Base-by-base conservation (phyloP, 2,888 invertebrate species). In the Nipponacmea schrenckii region DNA sequence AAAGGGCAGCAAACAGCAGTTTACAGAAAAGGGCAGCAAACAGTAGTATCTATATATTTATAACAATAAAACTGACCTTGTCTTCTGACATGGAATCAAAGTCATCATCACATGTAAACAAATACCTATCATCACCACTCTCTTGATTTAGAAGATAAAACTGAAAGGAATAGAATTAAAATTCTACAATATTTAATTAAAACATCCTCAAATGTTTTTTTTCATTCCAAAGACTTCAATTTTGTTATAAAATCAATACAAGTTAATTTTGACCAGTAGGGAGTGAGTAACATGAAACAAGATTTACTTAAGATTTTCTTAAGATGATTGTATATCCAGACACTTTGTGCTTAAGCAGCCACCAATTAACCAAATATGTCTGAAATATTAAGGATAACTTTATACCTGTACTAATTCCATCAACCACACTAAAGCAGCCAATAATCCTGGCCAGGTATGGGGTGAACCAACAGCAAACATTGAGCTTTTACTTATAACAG, bases 391-490 rank as follows among this genome's bases (percentile, higher is more conserved):
- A 7, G 39, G 8, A 39, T 39, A 39, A 39, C 8, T 39, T 5
- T 2, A 39, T 39, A 39, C 39, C 39, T 39, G 39, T 14, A 85
- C 74, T 4, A 78, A 67, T 14, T 85, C 83, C 20, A 83, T 70
- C 10, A 88, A 79, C 82, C 84, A 88, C 46, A 73, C 77, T 24
- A 88, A 82, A 15, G 85, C 85, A 5, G 81, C 86, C 50, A 87
- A 75, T 20, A 87, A 73, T 56, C 80, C 68, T 7, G 86, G 87
- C 87, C 87, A 88, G 26, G 84, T 84, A 74, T 87, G 87, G 17
- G 84, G 85, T 67, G 80, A 83, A 46, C 87, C 88, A 0, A 86
- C 77, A 24, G 87, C 79, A 69, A 78, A 84, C 85, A 88, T 82
- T 39, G 83, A 80, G 48, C 81, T 85, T 71, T 84, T 84, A 15